A percentile compares a stretch with the other conserved stretches of the same genome.
Conservation (phyloP, 2,113 vertebrate genomes). For the Rattus rattus region DNA sequence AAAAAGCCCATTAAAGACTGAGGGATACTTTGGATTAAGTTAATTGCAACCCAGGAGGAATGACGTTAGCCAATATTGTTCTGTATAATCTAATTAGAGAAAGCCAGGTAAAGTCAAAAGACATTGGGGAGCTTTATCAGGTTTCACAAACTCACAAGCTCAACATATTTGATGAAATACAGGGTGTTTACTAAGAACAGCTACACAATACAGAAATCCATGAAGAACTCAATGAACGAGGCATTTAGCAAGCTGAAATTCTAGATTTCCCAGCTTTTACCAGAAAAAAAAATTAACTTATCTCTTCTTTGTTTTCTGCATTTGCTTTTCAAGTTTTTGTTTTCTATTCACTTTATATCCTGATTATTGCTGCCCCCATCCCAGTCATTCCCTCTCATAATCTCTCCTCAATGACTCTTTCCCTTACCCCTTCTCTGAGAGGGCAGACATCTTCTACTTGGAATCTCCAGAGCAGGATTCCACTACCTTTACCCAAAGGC, state of each 20-base stretch:
- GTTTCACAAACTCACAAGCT: not conserved
- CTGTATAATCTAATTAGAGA: conserved; percentile 12
- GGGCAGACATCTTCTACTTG: too few species aligned
- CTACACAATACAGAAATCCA: not conserved
- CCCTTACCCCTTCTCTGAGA: too few species aligned
- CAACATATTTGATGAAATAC: not conserved
- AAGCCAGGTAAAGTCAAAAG: not conserved
- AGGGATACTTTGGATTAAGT: conserved; percentile 52
- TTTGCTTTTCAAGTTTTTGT: not conserved
- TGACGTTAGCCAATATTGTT: not conserved
- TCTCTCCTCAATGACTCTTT: too few species aligned
- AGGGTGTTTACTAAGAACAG: not conserved
- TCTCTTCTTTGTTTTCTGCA: not conserved
- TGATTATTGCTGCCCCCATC: too few species aligned
- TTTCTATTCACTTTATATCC: too few species aligned
- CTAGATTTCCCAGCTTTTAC: not conserved
- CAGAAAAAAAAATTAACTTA: not conserved
- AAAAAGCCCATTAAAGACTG: conserved; percentile 42
- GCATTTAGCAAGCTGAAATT: not conserved
- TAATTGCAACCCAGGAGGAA: conserved; percentile 49
- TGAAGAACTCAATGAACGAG: not conserved
- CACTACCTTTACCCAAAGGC: too few species aligned
- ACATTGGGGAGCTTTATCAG: not conserved
- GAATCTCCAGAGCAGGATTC: too few species aligned
- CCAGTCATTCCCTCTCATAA: too few species aligned